Conservation (phyloP, 1,140 invertebrate genomes). For the Heliconius himera region DNA sequence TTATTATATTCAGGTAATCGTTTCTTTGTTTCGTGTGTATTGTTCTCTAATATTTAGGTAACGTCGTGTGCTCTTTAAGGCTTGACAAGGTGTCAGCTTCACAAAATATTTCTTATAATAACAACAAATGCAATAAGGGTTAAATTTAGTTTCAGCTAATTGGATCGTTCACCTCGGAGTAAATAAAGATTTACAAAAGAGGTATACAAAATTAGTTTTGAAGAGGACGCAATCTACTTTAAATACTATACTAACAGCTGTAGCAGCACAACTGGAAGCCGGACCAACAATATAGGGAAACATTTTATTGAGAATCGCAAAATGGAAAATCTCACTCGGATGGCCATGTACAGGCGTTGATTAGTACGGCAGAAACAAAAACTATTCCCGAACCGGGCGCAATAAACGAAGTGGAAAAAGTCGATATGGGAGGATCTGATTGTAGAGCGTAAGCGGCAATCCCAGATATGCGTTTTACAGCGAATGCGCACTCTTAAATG, state of each 20-base stretch:
- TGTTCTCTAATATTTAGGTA: neutral
- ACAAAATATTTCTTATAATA: neutral
- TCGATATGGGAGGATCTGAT: constrained; percentile 75
- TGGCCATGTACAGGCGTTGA: constrained; percentile 73
- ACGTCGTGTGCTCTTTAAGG: neutral
- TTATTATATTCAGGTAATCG: constrained; percentile 44
- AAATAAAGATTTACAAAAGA: neutral
- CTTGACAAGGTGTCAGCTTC: neutral
- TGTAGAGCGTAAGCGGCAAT: constrained; percentile 74
- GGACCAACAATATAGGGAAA: constrained; percentile 51
- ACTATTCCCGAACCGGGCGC: constrained; percentile 76
- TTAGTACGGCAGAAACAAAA: constrained; percentile 78
- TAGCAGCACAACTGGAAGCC: constrained; percentile 42
- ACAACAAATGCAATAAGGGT: neutral
- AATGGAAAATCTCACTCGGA: constrained; percentile 68
- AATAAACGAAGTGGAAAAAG: constrained; percentile 79
- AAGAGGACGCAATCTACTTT: constrained; percentile 38
- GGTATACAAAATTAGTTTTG: constrained; percentile 2
- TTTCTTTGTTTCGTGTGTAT: constrained; percentile 22
- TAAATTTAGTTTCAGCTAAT: neutral
- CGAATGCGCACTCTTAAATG: constrained; percentile 72
- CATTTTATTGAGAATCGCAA: constrained; percentile 70
- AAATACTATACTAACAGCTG: constrained; percentile 34
- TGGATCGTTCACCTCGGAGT: neutral
- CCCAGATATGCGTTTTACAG: constrained; percentile 69